A percentile compares a stretch with the other conserved stretches of the same genome.
Evolutionary conservation across 2,113 vertebrate species (phyloP).

Genomic region (Salvelinus fontinalis): DNA sequence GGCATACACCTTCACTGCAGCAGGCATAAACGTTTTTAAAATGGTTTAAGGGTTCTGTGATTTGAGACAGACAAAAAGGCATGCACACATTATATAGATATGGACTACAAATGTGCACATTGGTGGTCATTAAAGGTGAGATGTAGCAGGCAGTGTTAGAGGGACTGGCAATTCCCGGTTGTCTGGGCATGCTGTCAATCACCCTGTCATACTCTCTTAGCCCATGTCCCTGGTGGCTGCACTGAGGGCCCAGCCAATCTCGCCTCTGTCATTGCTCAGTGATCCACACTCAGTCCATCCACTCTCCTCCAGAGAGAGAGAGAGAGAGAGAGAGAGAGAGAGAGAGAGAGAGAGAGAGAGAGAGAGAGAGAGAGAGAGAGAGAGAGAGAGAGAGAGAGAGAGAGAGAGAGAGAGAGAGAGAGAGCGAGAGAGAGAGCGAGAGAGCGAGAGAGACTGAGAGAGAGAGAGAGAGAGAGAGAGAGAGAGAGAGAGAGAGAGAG

Average conservation of each 20-base stretch:
- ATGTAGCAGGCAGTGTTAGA: constrained; percentile 41
- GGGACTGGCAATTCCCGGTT: constrained; percentile 57
- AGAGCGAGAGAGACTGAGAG: too few species aligned
- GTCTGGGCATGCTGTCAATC: constrained; percentile 55
- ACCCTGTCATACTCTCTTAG: constrained; percentile 57
- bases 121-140: constrained; percentile 42
- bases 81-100: background rate
- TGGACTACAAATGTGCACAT: background rate
- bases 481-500: background rate
- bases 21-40: background rate
- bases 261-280: constrained; percentile 57
- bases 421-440: background rate
- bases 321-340: background rate
- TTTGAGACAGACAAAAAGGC: background rate
- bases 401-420: background rate
- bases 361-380: background rate
- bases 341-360: background rate
- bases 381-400: too few species aligned
- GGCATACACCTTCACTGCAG: background rate
- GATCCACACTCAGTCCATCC: constrained; percentile 58
- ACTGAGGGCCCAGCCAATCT: constrained; percentile 37
- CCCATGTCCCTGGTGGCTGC: constrained; percentile 50
- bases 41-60: background rate
- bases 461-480: background rate
- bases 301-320: constrained; percentile 23